Percentiles rank a stretch among this genome's conserved stretches.
These are phyloP conservation scores for Antrozous pallidus DNA, from an alignment of 2,797 vertebrate species.

Conservation along the genomic window DNA sequence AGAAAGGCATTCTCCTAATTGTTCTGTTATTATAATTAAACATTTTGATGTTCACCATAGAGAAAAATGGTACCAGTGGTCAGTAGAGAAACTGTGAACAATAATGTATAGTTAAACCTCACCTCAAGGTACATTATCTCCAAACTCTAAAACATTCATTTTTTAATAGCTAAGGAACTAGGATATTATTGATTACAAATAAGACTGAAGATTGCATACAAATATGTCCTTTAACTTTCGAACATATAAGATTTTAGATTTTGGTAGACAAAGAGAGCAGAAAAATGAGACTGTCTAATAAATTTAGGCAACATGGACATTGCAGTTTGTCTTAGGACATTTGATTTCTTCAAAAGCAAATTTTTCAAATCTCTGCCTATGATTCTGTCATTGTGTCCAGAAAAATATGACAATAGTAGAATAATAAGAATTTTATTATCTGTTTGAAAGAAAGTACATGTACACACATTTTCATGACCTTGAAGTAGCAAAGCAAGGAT, in stretches of 20 bases:
- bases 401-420: constrained; percentile 3
- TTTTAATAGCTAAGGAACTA: constrained; percentile 30
- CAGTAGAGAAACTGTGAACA: neutral
- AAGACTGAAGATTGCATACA: neutral
- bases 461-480: neutral
- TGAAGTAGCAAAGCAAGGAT: neutral
- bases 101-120: neutral
- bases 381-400: neutral
- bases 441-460: neutral
- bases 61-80: neutral
- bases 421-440: neutral
- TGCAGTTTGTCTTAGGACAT: neutral
- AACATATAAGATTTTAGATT: constrained; percentile 45
- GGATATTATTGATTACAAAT: constrained; percentile 11
- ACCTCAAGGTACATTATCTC: neutral
- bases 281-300: constrained; percentile 3
- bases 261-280: neutral
- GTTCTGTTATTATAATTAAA: constrained; percentile 34
- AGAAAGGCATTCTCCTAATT: neutral
- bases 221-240: constrained; percentile 32
- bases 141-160: constrained; percentile 6
- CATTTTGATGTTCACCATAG: neutral
- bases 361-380: neutral
- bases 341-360: constrained; percentile 20
- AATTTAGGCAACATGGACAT: neutral